A percentile compares a stretch with the other conserved stretches of the same genome.
Conservation (phyloP, 1,140 invertebrate genomes). For the Ooceraea biroi region DNA sequence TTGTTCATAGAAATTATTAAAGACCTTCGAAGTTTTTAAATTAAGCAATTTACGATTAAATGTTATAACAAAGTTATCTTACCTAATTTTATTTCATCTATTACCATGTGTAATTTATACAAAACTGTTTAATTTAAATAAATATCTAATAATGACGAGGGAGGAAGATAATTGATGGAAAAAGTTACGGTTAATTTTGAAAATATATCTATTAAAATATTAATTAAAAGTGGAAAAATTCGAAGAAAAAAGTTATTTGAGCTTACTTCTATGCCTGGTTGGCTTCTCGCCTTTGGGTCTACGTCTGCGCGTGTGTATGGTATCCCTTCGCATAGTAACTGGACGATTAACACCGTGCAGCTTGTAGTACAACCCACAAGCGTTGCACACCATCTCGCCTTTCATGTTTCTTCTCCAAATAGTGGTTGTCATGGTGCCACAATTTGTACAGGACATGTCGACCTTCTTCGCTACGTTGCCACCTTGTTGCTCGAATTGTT, state of each 20-base stretch:
- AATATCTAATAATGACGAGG: no score
- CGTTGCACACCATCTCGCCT: conserved; percentile 97
- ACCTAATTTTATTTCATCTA: no score
- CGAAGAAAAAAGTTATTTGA: no score
- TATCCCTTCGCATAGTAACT: conserved; percentile 97
- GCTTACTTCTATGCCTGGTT: conserved; percentile 84
- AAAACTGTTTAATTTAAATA: no score
- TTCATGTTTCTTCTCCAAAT: conserved; percentile 96
- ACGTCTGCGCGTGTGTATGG: conserved; percentile 97
- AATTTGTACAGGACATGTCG: conserved; percentile 93
- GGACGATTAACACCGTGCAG: conserved; percentile 96
- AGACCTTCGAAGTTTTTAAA: background rate
- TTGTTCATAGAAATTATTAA: conserved; percentile 28
- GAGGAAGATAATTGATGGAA: no score
- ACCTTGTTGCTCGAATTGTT: conserved; percentile 81
- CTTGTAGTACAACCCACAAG: conserved; percentile 97
- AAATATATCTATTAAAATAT: no score
- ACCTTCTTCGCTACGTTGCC: conserved; percentile 85
- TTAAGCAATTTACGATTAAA: background rate
- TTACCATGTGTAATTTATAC: no score
- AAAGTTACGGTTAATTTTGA: no score
- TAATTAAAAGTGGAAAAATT: background rate
- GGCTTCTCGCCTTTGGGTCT: conserved; percentile 91
- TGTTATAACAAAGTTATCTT: background rate
- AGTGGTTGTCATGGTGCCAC: conserved; percentile 95